Evolutionary conservation across 2,113 vertebrate species (phyloP).

Genomic region (Nettapus auritus): DNA sequence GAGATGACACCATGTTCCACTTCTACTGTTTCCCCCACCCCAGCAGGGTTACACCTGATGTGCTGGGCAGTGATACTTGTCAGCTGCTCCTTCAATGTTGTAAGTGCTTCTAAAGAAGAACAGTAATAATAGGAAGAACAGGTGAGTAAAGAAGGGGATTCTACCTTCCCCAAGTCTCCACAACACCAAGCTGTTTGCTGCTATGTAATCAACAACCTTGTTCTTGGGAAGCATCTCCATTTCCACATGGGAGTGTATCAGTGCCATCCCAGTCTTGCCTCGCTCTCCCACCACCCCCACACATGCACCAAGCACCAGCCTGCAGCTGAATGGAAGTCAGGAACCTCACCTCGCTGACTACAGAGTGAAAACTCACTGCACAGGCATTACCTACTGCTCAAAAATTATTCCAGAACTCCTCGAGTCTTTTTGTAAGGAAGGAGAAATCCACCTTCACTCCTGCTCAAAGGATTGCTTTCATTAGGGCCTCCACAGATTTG

Average conservation of each 20-base stretch:
- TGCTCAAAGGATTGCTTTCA: constrained; percentile 46
- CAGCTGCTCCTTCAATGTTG: neutral
- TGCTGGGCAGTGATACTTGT: neutral
- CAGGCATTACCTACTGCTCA: neutral
- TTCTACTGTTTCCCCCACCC: neutral
- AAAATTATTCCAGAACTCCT: neutral
- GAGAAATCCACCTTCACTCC: constrained; percentile 30
- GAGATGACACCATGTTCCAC: neutral
- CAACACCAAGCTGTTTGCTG: neutral
- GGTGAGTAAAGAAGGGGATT: neutral
- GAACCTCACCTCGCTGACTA: neutral
- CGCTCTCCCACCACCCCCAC: neutral
- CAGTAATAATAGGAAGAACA: neutral
- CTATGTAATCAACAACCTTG: constrained; percentile 1
- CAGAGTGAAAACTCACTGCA: neutral
- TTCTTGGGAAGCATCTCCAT: neutral
- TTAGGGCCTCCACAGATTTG: constrained; percentile 30
- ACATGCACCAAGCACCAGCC: neutral
- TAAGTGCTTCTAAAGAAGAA: neutral
- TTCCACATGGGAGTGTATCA: neutral
- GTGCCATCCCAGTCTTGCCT: neutral
- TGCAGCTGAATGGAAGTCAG: neutral
- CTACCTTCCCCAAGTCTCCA: neutral
- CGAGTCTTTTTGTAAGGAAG: neutral
- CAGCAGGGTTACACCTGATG: neutral